Percentiles rank a stretch among this genome's conserved stretches.
Conservation (phyloP, 2,797 vertebrate species). For the Premnoplex brunnescens region DNA sequence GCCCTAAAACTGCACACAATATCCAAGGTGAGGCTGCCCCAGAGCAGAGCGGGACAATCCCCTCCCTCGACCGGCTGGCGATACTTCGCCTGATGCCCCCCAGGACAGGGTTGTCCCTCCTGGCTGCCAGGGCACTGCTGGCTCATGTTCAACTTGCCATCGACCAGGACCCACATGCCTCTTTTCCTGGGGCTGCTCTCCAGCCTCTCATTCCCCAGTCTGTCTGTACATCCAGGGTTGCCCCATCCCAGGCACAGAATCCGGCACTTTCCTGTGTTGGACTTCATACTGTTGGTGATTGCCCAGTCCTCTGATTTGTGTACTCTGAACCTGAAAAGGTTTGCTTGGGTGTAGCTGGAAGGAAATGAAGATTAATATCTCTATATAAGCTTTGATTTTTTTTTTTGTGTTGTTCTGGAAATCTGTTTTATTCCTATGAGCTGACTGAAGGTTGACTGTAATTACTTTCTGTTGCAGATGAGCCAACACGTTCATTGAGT, state of each 20-base stretch:
- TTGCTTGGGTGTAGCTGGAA: not conserved
- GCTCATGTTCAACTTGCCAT: fast-evolving
- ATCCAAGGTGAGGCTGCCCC: not conserved
- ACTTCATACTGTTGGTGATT: not conserved
- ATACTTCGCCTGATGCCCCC: not conserved
- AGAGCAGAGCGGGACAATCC: not conserved
- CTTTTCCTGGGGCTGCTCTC: too few species aligned
- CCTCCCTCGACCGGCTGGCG: fast-evolving
- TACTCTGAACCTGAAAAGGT: not conserved
- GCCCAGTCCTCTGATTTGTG: not conserved
- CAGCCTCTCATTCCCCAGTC: not conserved
- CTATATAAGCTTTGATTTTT: not conserved
- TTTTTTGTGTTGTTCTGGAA: not conserved
- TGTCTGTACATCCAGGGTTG: not conserved
- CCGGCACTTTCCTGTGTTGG: not conserved
- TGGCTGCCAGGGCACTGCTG: not conserved
- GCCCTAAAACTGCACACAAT: not conserved
- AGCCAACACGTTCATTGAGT: conserved; percentile 96
- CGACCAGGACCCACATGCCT: fast-evolving
- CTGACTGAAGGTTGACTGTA: not conserved
- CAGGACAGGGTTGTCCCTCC: fast-evolving
- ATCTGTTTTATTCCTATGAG: not conserved
- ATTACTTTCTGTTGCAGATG: conserved; percentile 81
- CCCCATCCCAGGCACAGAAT: not conserved
- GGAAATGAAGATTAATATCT: not conserved